Conservation (phyloP, 2,113 vertebrate species). For the Pedetes capensis region DNA sequence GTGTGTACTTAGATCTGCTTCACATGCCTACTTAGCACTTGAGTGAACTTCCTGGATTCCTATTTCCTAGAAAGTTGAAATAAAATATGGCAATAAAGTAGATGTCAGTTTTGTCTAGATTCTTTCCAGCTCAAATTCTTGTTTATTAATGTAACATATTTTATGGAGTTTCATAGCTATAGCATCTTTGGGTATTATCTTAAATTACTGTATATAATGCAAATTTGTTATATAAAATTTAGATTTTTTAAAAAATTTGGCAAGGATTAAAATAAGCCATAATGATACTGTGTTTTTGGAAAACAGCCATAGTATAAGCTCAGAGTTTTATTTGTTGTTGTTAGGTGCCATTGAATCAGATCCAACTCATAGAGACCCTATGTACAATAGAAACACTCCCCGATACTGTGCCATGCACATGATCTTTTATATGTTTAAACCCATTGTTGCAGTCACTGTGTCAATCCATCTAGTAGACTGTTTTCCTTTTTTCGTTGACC, state of each 20-base stretch:
- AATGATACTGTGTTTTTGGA: background rate
- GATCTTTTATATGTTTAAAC: too few species aligned
- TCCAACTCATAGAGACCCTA: too few species aligned
- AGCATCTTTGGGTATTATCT: background rate
- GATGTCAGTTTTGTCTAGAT: background rate
- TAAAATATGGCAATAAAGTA: background rate
- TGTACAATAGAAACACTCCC: too few species aligned
- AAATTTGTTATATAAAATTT: background rate
- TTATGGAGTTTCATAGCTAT: background rate
- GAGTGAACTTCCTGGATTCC: background rate
- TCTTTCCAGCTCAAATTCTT: background rate
- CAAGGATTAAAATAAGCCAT: constrained; percentile 35
- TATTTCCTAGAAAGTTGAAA: background rate
- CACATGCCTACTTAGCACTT: background rate
- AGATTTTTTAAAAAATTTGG: background rate
- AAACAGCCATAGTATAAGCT: background rate
- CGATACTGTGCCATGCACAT: too few species aligned
- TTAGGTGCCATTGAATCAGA: too few species aligned
- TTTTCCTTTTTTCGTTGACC: too few species aligned
- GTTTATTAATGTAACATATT: background rate
- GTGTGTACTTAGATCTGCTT: background rate
- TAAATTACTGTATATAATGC: background rate
- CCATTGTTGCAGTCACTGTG: too few species aligned
- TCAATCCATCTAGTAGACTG: too few species aligned
- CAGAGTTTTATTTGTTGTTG: too few species aligned